Evolutionary conservation across 2,888 invertebrate species (phyloP), one percentile per base, ranked within the genome.

Genomic region (Phortica magna): DNA sequence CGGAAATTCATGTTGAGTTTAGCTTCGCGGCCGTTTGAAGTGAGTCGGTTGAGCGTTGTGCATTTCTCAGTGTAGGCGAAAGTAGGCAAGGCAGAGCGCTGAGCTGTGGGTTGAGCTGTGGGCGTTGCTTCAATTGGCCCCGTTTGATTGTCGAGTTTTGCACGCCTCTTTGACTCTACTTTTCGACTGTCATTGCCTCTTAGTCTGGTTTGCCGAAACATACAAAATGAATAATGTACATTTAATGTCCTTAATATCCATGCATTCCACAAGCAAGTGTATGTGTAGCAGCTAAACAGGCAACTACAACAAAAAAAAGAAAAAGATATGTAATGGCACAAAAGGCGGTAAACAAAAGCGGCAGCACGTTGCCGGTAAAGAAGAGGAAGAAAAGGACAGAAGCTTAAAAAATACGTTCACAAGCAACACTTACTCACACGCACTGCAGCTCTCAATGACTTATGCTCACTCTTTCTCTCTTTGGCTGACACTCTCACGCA

Each of bases 181-280:
- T 10, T 61, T 61, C 61, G 78, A 81, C 74, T 84, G 85, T 85
- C 85, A 82, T 83, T 83, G 83, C 83, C 78, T 72, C 79, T 59
- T 12, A 55, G 39, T 31, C 22, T 53, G 71, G 22, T 31, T 65
- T 43, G 22, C 43, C 48, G 42, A 31, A 31, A 9, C n/a, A 64
- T 77, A 77, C 76, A 75, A 83, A 84, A 84, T 84, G 84, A 84
- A 84, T 84, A 84, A 84, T 84, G 84, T 79, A 84, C 82, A 86
- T 84, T 84, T 84, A 84, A 84, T 84, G 84, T 84, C 84, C 84
- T 82, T 84, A 84, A 84, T 85, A 83, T 84, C 86, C 84, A 78
- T 77, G 31, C 68, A 68, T 57, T 57, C 74, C 31, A 53, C 19
- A 41, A n/a, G 31, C 31, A 53, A 43, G 14, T 22, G 22, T 31